A percentile compares a stretch with the other conserved stretches of the same genome.
These are phyloP conservation scores for Cossypha polioptera DNA, from an alignment of 2,797 vertebrate genomes.

Conservation along the genomic window DNA sequence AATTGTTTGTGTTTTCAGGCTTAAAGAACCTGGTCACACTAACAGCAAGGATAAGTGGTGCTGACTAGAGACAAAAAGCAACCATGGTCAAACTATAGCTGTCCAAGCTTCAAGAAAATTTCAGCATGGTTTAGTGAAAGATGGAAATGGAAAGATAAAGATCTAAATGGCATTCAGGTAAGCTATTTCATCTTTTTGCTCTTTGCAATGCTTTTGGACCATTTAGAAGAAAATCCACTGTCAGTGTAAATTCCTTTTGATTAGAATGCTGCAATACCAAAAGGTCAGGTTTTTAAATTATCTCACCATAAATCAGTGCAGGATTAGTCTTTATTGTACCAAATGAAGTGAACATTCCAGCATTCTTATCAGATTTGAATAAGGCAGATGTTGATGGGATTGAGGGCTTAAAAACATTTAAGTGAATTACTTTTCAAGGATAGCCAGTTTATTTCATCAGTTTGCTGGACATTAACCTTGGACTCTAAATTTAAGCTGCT, in stretches of 20 bases:
- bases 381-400: not conserved
- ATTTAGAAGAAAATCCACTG: not conserved
- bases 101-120: not conserved
- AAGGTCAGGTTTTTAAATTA: slow-evolving; percentile 11
- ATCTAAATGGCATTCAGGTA: not conserved
- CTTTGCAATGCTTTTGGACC: not conserved
- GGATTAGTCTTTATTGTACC: not conserved
- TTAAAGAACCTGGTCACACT: not conserved
- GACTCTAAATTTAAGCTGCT: not conserved
- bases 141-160: not conserved
- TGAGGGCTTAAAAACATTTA: not conserved
- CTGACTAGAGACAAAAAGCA: not conserved
- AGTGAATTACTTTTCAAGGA: not conserved
- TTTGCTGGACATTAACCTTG: not conserved
- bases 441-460: not conserved
- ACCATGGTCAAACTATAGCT: not conserved
- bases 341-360: not conserved
- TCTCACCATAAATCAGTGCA: not conserved
- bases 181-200: not conserved
- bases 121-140: not conserved
- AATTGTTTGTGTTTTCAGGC: not conserved
- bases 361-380: not conserved
- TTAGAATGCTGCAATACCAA: not conserved
- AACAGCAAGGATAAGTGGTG: not conserved
- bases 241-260: not conserved